A percentile compares a stretch with the other conserved stretches of the same genome.
Evolutionary conservation across 92 coral and sea anemone genomes (phyloP).

Genomic region (Isaurus tuberculatus): DNA sequence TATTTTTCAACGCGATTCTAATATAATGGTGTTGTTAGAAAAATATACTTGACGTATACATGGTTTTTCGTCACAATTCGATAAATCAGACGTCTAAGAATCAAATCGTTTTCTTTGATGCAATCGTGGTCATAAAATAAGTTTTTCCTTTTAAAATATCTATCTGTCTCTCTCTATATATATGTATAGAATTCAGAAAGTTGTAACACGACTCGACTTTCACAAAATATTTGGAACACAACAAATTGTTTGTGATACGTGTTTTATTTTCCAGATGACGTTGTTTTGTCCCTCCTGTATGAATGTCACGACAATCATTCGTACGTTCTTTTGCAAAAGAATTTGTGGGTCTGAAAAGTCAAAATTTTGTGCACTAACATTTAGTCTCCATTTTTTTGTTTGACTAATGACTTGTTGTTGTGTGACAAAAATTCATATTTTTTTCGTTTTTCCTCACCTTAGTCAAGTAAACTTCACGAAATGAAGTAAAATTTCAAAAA

Average conservation of each 20-base stretch:
- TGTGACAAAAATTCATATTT: too few species aligned
- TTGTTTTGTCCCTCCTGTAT: not conserved
- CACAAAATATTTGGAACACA: not conserved
- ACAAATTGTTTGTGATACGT: not conserved
- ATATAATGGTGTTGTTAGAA: too few species aligned
- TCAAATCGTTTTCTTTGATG: not conserved
- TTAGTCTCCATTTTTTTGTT: too few species aligned
- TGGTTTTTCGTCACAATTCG: not conserved
- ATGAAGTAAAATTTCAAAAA: too few species aligned
- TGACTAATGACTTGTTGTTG: too few species aligned
- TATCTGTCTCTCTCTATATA: too few species aligned
- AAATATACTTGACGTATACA: not conserved
- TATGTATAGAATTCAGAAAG: not conserved
- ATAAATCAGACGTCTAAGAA: not conserved
- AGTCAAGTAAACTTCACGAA: too few species aligned
- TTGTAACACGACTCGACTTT: not conserved
- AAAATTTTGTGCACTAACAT: too few species aligned
- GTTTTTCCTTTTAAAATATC: too few species aligned
- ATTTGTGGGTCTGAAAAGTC: too few species aligned
- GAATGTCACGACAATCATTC: not conserved
- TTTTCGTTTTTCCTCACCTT: too few species aligned
- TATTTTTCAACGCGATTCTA: not conserved
- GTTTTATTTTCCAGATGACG: not conserved
- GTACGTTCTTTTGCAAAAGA: too few species aligned
- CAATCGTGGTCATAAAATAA: not conserved